These are phyloP conservation scores for Balaeniceps rex DNA, from an alignment of 2,113 vertebrate species.

Conservation along the genomic window DNA sequence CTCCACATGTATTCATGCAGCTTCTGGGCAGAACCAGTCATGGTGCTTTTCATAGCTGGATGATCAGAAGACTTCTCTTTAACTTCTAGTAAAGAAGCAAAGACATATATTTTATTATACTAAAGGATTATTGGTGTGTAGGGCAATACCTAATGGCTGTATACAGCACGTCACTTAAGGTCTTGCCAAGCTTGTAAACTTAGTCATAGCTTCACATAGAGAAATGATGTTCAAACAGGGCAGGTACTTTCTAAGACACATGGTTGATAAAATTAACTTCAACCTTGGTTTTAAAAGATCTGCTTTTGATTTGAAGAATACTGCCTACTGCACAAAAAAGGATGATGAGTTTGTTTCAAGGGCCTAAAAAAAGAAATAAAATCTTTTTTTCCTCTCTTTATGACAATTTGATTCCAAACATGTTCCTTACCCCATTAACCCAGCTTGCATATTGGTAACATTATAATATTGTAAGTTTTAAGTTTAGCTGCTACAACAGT, in stretches of 20 bases:
- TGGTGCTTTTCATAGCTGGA: slow-evolving; percentile 53
- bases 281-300: not conserved
- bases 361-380: not conserved
- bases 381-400: not conserved
- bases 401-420: not conserved
- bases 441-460: not conserved
- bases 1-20: slow-evolving; percentile 46
- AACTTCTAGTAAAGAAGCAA: slow-evolving; percentile 3
- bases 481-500: not conserved
- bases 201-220: not conserved
- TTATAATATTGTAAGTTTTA: not conserved
- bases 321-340: not conserved
- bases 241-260: not conserved
- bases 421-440: not conserved
- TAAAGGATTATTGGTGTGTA: not conserved
- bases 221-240: not conserved
- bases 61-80: slow-evolving; percentile 56
- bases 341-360: not conserved
- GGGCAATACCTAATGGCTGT: not conserved
- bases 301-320: not conserved
- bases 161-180: not conserved
- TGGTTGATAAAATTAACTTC: not conserved
- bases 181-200: not conserved
- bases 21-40: slow-evolving; percentile 64
- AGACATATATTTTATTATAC: slow-evolving; percentile 22